Base-by-base conservation (phyloP, 2,113 vertebrate species). In the Atrichornis clamosus region DNA sequence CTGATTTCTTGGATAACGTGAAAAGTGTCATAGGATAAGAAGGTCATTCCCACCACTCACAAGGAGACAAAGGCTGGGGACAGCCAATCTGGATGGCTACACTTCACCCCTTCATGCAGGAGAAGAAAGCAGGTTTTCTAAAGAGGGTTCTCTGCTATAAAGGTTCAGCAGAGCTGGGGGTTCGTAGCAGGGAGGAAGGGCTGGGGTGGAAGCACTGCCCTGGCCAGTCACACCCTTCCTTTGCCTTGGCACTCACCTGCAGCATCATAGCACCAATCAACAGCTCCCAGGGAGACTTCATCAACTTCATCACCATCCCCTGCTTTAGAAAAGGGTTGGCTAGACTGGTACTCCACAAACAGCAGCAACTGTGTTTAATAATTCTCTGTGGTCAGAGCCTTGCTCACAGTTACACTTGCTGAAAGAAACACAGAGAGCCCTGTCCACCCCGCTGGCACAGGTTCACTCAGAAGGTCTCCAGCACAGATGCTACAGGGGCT, bases 401-500 rank as follows among this genome's bases (percentile, higher is more conserved):
- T 35, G 41, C 68, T 62, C 23, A 24, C 39, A 33, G 37, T 42
- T 47, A 47, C 2, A 0, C 19, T 47, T 70, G 22, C 18, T 52
- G 28, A 63, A 65, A 30, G 33, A 33, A 67, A 15, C 19, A 20
- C 23, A 11, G 4, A 15, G 17, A 58, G 9, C 32, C 26, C 47
- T 58, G 23, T 46, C 22, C 35, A 35, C 7, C 12, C 6, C 1
- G 9, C 19, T 10, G 5, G 46, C 50, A 53, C 28, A 49, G 24
- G 20, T 20, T 69, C 39, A 8, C 55, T 53, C 55, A 33, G 47
- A 65, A 64, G 39, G 18, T 12, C n/a, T 55, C 21, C 44, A 56
- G 19, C 27, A 46, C 0, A 0, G 56, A 56, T 42, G 27, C 62
- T 35, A 21, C n/a, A 44, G 24, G 7, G 24, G 10, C 3, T 65